Conservation (phyloP, 2,888 invertebrate species). For the Eilema sororculum region DNA sequence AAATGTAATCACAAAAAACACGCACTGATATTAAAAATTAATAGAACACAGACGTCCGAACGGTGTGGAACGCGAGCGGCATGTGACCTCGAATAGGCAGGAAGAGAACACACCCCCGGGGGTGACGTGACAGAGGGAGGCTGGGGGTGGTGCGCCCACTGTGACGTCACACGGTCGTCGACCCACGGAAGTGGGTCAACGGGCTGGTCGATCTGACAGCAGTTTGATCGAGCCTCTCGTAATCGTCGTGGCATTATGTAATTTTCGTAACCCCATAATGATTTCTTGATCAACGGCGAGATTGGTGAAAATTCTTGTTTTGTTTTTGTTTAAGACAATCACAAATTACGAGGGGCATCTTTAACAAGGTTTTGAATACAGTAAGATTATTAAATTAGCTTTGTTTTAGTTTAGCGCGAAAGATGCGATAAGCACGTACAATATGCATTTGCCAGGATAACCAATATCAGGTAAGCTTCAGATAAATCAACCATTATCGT, state of each 20-base stretch:
- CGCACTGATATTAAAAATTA: conserved; percentile 43
- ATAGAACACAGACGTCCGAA: conserved; percentile 65
- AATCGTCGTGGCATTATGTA: conserved; percentile 56
- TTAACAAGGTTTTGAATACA: conserved; percentile 5
- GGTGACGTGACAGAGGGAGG: conserved; percentile 63
- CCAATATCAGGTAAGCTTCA: conserved; percentile 11
- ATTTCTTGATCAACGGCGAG: not conserved
- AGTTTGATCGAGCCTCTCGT: conserved; percentile 61
- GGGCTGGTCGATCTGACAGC: conserved; percentile 73
- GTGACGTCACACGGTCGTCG: conserved; percentile 85
- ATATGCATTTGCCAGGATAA: conserved; percentile 12
- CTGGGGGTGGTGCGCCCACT: conserved; percentile 58
- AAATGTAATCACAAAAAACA: conserved; percentile 50
- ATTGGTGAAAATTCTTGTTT: not conserved
- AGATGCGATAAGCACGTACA: conserved; percentile 23
- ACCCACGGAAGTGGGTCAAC: conserved; percentile 82
- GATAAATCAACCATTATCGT: conserved; percentile 6
- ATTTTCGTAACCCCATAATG: conserved; percentile 44
- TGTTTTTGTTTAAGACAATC: not conserved
- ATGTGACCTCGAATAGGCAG: conserved; percentile 79
- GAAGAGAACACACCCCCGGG: conserved; percentile 76
- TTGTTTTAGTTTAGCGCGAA: conserved; percentile 18
- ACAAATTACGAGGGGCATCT: not conserved
- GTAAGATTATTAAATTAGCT: conserved; percentile 14
- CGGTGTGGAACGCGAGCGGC: conserved; percentile 65